Conservation (phyloP, 2,113 vertebrate species). For the Mystacornis crossleyi region DNA sequence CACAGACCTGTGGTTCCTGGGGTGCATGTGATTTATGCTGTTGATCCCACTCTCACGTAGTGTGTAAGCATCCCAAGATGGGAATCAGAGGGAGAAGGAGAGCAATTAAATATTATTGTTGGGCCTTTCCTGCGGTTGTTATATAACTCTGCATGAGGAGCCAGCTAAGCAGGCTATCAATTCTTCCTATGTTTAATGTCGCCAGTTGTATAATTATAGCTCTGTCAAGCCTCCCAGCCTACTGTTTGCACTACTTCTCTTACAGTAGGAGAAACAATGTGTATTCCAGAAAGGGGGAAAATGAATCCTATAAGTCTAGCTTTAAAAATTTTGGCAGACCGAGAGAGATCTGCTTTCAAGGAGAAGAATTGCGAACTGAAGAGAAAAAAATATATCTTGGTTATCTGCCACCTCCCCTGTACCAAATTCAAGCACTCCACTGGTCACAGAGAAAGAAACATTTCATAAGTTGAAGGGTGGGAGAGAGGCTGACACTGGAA, state of each 20-base stretch:
- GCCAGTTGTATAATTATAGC: slow-evolving; percentile 30
- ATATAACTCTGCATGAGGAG: slow-evolving; percentile 15
- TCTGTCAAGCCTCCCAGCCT: slow-evolving; percentile 40
- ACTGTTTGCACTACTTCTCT: slow-evolving; percentile 39
- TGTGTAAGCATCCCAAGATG: not conserved
- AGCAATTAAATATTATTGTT: slow-evolving; percentile 59
- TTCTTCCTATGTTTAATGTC: slow-evolving; percentile 28
- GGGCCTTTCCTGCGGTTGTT: not conserved
- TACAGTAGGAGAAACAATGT: slow-evolving; percentile 28
- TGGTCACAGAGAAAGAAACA: not conserved
- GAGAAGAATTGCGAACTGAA: not conserved
- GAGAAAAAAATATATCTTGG: not conserved
- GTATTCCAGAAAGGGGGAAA: not conserved
- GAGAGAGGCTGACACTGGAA: not conserved
- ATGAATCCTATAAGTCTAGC: slow-evolving; percentile 13
- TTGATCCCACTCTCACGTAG: not conserved
- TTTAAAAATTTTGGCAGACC: slow-evolving; percentile 7
- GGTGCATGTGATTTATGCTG: slow-evolving; percentile 24
- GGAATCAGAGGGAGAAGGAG: slow-evolving; percentile 5
- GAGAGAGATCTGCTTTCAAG: not conserved
- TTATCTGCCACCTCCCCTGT: not conserved
- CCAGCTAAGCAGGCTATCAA: slow-evolving; percentile 40
- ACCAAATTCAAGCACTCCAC: not conserved
- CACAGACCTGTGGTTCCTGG: not conserved
- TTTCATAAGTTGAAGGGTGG: not conserved